Conservation (phyloP, 92 coral and sea anemone species). For the Siderastrea radians region DNA sequence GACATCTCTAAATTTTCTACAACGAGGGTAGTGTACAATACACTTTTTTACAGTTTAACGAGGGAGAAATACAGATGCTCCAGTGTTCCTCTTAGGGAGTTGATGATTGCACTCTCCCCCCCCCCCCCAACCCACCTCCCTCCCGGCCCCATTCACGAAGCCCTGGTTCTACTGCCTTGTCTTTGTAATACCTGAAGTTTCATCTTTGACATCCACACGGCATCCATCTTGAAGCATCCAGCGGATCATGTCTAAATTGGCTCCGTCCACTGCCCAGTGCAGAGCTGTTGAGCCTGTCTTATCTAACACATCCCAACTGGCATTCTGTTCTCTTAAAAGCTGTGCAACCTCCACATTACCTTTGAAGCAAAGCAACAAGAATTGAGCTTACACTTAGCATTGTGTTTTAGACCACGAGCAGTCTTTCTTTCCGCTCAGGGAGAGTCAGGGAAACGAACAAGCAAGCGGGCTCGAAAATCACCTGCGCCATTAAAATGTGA, state of each 20-base stretch:
- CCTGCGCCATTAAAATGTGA: too few relatives aligned
- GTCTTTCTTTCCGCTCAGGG: too few relatives aligned
- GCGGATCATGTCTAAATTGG: constrained; percentile 88
- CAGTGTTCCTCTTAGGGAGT: too few relatives aligned
- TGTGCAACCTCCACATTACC: constrained; percentile 89
- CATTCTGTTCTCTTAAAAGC: constrained; percentile 79
- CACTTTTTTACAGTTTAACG: too few relatives aligned
- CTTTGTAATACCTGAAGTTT: constrained; percentile 84
- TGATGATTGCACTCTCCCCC: too few relatives aligned
- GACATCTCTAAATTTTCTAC: too few relatives aligned
- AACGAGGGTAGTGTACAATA: too few relatives aligned
- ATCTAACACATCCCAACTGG: constrained; percentile 82
- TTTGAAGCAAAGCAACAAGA: constrained; percentile 3
- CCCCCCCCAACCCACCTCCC: too few relatives aligned
- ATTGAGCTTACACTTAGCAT: background rate
- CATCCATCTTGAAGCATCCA: constrained; percentile 95
- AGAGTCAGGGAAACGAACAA: too few relatives aligned
- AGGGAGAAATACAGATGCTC: too few relatives aligned
- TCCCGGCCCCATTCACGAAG: background rate
- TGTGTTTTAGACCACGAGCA: too few relatives aligned
- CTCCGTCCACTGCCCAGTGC: constrained; percentile 99
- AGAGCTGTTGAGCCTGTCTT: constrained; percentile 94
- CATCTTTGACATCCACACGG: constrained; percentile 90
- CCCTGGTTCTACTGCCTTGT: background rate
- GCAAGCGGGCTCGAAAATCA: too few relatives aligned